Percentiles rank a stretch among this genome's conserved stretches.
These are phyloP conservation scores for Agrilus planipennis DNA, from an alignment of 1,140 invertebrate genomes.

Conservation along the genomic window DNA sequence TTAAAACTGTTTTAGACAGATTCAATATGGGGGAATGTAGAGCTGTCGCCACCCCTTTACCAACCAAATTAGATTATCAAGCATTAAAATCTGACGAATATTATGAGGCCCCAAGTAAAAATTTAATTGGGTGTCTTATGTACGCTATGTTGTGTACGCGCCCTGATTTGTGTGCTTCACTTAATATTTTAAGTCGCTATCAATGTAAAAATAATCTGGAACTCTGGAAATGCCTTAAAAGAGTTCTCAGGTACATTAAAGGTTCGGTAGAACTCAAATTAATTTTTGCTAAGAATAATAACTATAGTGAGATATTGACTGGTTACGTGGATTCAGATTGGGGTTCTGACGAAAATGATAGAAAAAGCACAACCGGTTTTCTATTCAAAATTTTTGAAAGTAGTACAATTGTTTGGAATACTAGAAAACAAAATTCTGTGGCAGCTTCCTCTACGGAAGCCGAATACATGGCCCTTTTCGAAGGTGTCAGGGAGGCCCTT, in stretches of 20 bases:
- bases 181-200: neutral
- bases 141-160: constrained; percentile 3
- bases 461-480: neutral
- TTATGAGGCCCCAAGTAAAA: neutral
- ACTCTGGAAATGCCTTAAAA: constrained; percentile 3
- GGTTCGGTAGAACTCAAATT: constrained; percentile 2
- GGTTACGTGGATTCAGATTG: constrained; percentile 1
- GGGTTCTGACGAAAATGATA: neutral
- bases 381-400: constrained; percentile 2
- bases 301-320: neutral
- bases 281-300: neutral
- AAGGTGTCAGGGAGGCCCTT: neutral
- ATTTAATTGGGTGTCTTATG: constrained; percentile 1
- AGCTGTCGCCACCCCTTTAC: neutral
- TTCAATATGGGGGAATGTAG: constrained; percentile 3
- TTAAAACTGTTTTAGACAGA: constrained; percentile 3
- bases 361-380: constrained; percentile 1
- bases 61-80: neutral
- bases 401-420: neutral
- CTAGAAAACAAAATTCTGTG: neutral
- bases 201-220: constrained; percentile 1
- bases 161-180: neutral
- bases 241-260: constrained; percentile 3
- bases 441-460: constrained; percentile 1
- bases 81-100: neutral